phyloP scores from a whole-genome alignment of 2,113 vertebrate species.

The Gobio gobio region DNA sequence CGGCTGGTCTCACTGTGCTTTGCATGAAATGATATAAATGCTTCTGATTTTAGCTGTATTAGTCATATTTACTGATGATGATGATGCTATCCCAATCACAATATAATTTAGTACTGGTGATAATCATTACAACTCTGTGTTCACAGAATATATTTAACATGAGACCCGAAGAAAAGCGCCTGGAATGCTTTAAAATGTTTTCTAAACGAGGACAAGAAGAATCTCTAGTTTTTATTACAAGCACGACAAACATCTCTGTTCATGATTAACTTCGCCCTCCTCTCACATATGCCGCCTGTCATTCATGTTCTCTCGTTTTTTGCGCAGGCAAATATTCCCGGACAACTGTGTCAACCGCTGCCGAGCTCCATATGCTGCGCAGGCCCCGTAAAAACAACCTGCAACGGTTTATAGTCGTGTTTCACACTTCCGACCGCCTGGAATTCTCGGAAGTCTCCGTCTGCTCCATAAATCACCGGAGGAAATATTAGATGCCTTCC shows the following conservation, averaged over 20 bases:
- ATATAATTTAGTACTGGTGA: not conserved
- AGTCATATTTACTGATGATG: not conserved
- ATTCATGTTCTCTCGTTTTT: conserved; percentile 65
- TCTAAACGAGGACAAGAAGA: not conserved
- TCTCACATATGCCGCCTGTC: conserved; percentile 75
- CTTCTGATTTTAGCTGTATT: not conserved
- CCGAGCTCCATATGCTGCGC: conserved; percentile 71
- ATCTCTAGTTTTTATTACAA: not conserved
- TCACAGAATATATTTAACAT: not conserved
- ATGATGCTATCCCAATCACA: not conserved
- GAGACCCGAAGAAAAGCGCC: not conserved
- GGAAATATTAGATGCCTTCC: not conserved
- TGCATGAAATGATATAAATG: not conserved
- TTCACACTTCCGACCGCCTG: conserved; percentile 77
- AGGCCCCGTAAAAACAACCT: conserved; percentile 68
- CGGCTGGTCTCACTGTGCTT: not conserved
- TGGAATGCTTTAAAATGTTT: not conserved
- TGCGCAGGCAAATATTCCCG: conserved; percentile 64
- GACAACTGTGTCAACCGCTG: conserved; percentile 62
- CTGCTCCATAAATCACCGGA: conserved; percentile 3
- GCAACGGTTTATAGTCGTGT: conserved; percentile 76
- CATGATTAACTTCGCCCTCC: conserved; percentile 76
- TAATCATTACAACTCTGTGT: not conserved
- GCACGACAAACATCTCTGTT: conserved; percentile 67
- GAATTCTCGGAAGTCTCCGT: conserved; percentile 22